A percentile compares a stretch with the other conserved stretches of the same genome.
Evolutionary conservation across 2,888 invertebrate species (phyloP).

Genomic region (Drosophila maculinotata): DNA sequence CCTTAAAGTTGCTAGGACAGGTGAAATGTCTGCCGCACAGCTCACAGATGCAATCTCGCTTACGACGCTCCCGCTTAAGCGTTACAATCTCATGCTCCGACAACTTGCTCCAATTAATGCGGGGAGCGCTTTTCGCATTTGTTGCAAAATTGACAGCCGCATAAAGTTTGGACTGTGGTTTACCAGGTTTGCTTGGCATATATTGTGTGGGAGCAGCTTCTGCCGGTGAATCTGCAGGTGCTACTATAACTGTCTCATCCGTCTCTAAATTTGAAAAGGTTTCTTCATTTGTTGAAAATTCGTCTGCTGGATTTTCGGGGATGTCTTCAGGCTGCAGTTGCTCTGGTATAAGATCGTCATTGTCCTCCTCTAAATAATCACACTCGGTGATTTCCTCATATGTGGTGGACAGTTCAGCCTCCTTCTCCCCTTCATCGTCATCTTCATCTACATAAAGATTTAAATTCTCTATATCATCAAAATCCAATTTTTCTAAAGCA

Average conservation of each 20-base stretch:
- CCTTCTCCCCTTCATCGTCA: neutral
- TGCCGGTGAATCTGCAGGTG: neutral
- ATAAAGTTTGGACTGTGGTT: conserved; percentile 19
- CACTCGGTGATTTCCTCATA: conserved; percentile 20
- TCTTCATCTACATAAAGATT: neutral
- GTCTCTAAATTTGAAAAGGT: neutral
- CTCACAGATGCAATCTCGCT: conserved; percentile 71
- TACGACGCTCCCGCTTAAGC: conserved; percentile 64
- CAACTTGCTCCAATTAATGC: conserved; percentile 60
- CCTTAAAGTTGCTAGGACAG: conserved; percentile 72
- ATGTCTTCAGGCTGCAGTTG: neutral
- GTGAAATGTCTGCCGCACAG: conserved; percentile 64
- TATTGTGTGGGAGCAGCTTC: neutral
- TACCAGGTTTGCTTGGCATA: neutral
- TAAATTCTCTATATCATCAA: conserved; percentile 25
- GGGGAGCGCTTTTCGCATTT: conserved; percentile 43
- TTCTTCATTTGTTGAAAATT: neutral
- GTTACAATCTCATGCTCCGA: conserved; percentile 62
- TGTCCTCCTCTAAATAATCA: conserved; percentile 6
- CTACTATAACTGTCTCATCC: neutral
- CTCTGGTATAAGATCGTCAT: neutral
- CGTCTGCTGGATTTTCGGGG: no score
- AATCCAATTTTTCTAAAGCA: conserved; percentile 38
- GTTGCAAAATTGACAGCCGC: conserved; percentile 54
- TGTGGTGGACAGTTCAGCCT: neutral